Base-by-base conservation (phyloP, 2,888 invertebrate genomes). In the Ganaspis brasiliensis region DNA sequence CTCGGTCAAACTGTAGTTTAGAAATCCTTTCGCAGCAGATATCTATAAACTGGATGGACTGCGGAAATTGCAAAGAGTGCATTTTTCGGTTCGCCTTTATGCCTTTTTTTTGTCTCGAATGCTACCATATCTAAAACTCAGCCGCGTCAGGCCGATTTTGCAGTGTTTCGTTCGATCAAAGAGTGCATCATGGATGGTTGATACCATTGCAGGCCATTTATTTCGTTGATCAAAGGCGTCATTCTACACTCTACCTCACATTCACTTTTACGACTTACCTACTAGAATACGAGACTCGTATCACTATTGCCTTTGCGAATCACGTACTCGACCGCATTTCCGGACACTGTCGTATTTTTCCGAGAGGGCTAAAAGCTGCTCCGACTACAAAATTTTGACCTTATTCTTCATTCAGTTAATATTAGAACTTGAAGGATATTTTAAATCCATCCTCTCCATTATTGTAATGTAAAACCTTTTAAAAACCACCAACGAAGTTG, bases 271-370 rank as follows among this genome's bases (percentile, higher is more conserved):
- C 75, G 79, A 79, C 77, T 77, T 73, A 52, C 75, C 52, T 70
- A 75, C 74, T 77, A 57, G 37, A 74, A 79, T 74, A 73, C 76
- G 21, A 73, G 56, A 49, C 72, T 45, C 37, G 72, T 76, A 71
- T 77, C 73, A 75, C 52, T 73, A 81, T 79, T 74, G 77, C 79
- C 52, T 77, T 75, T 77, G 76, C 74, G 77, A 77, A 77, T 77
- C 71, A 79, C 72, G 76, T 81, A 77, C 75, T 77, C 63, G 76
- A 76, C 77, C 74, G 79, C 77, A 79, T 81, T 81, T 81, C 76
- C 80, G 59, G 74, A 21, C 24, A 67, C 67, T 45, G 37, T 45
- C 67, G 67, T 45, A 67, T 67, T 67, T 63, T 67, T 67, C 67
- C 24, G 45, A 45, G 67, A 67, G 67, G 45, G 67, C 24, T 19